Conservation (phyloP, 2,797 vertebrate genomes). For the Melanogrammus aeglefinus region DNA sequence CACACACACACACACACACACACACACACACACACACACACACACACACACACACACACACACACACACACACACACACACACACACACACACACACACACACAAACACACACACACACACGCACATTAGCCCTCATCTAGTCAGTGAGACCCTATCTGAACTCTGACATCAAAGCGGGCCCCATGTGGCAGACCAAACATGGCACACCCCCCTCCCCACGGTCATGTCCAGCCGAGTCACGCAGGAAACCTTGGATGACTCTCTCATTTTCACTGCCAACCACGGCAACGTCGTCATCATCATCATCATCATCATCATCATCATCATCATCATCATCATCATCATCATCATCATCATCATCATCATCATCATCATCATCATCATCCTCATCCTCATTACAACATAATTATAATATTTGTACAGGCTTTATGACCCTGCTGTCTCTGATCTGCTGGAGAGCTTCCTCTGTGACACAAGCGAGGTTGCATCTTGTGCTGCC, state of each 20-base stretch:
- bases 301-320: too few relatives aligned
- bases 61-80: too few relatives aligned
- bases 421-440: constrained; percentile 5
- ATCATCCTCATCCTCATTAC: neutral
- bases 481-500: too few relatives aligned
- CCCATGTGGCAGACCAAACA: constrained; percentile 40
- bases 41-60: too few relatives aligned
- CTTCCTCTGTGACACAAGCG: neutral
- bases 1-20: too few relatives aligned
- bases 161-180: constrained; percentile 53
- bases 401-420: neutral
- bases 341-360: too few relatives aligned
- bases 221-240: constrained; percentile 28
- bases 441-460: neutral
- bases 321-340: too few relatives aligned
- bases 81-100: too few relatives aligned
- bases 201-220: constrained; percentile 17
- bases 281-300: constrained; percentile 16
- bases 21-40: too few relatives aligned
- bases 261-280: constrained; percentile 18
- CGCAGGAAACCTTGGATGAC: constrained; percentile 4
- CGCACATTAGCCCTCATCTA: constrained; percentile 5
- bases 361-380: too few relatives aligned
- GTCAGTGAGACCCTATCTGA: constrained; percentile 46
- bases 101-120: too few relatives aligned